Conservation (phyloP, 2,888 invertebrate genomes). For the Argynnis bischoffii region DNA sequence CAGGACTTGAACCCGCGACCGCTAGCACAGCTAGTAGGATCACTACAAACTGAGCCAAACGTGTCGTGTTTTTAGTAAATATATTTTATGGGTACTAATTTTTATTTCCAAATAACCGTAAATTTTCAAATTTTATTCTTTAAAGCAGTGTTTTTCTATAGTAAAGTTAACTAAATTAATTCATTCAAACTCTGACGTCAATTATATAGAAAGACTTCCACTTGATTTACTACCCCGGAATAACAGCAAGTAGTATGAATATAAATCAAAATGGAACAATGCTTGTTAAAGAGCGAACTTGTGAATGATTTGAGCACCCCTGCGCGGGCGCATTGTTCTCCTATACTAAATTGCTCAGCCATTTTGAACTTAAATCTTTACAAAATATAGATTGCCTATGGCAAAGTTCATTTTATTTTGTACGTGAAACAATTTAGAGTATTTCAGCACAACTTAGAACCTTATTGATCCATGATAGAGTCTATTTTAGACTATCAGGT, state of each 20-base stretch:
- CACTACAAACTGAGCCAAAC: too few relatives aligned
- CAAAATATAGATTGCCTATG: conserved; percentile 37
- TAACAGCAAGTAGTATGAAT: conserved; percentile 78
- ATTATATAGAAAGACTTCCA: conserved; percentile 58
- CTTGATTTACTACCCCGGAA: conserved; percentile 73
- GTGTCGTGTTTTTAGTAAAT: too few relatives aligned
- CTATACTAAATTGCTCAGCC: conserved; percentile 24
- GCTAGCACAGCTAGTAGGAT: too few relatives aligned
- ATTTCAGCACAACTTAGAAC: background rate
- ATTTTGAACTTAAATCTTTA: conserved; percentile 43
- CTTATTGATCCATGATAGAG: conserved; percentile 13
- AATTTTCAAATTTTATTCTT: too few relatives aligned
- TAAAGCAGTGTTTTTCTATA: background rate
- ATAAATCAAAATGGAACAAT: conserved; percentile 82
- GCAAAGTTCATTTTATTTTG: background rate
- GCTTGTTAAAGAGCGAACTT: conserved; percentile 78
- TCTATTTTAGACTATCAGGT: background rate
- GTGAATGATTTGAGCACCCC: conserved; percentile 76
- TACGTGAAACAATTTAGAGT: conserved; percentile 3
- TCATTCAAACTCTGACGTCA: conserved; percentile 32
- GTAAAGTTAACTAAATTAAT: conserved; percentile 10
- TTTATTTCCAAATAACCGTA: too few relatives aligned
- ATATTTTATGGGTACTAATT: too few relatives aligned
- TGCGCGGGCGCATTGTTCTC: conserved; percentile 63
- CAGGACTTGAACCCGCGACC: too few relatives aligned